These are phyloP conservation scores for Dasysyrphus tricinctus DNA, from an alignment of 2,888 invertebrate species.

Conservation along the genomic window DNA sequence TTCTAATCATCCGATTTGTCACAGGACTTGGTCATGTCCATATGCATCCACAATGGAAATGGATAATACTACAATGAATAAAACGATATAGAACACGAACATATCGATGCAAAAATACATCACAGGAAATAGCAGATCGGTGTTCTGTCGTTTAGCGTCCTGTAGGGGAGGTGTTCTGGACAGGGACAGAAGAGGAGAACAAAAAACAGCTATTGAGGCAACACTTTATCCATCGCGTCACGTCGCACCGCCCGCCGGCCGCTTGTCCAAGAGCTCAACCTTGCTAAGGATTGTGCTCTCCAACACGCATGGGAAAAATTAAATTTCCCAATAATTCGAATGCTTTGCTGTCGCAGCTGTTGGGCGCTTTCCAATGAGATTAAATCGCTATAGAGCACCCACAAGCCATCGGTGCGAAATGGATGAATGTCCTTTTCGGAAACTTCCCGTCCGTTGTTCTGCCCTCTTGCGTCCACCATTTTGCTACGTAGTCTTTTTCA, in stretches of 20 bases:
- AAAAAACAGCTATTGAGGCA: slow-evolving; percentile 17
- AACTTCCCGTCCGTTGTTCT: slow-evolving; percentile 17
- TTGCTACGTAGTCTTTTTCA: slow-evolving; percentile 33
- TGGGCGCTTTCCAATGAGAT: slow-evolving; percentile 83
- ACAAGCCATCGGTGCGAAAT: slow-evolving; percentile 80
- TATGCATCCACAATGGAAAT: not conserved
- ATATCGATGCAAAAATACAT: slow-evolving; percentile 22
- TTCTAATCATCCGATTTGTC: slow-evolving; percentile 66
- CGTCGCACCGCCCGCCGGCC: not conserved
- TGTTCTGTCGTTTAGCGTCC: slow-evolving; percentile 28
- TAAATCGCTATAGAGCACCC: slow-evolving; percentile 82
- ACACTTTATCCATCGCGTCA: not conserved
- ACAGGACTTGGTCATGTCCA: slow-evolving; percentile 45
- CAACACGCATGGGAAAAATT: slow-evolving; percentile 78
- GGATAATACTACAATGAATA: not conserved
- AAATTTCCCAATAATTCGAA: slow-evolving; percentile 79
- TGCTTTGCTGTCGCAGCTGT: slow-evolving; percentile 81
- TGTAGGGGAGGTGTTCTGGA: not conserved
- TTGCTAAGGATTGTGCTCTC: not conserved
- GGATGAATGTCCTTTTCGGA: slow-evolving; percentile 74
- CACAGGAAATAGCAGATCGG: slow-evolving; percentile 54
- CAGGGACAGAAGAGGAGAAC: not conserved
- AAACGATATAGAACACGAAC: not conserved
- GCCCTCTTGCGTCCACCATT: not conserved
- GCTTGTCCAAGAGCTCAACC: not conserved